Base-by-base conservation (phyloP, 2,888 invertebrate species). In the Sepioteuthis lessoniana region DNA sequence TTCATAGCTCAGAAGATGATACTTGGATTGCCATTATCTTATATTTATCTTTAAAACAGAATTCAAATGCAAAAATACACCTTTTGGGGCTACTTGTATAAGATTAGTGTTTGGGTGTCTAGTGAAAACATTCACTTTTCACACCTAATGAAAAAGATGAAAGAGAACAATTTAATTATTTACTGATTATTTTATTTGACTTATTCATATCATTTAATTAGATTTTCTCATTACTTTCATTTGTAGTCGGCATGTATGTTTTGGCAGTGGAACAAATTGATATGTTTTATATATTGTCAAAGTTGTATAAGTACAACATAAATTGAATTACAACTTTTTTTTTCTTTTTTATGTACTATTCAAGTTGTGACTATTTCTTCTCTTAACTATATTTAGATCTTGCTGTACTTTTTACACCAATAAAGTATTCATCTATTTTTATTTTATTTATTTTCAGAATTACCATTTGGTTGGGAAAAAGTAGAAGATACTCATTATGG, bases 391-490 rank as follows among this genome's bases (percentile, higher is more conserved):
- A 0, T 19, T 21, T 42, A 35, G 42, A 91, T 42, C 46, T 91
- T 91, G 28, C 38, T 91, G 28, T 42, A 38, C 38, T 91, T 91
- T 91, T 91, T 13, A 37, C 35, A 10, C 25, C 28, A 46, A 42
- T 42, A 42, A 42, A n/a, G n/a, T n/a, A n/a, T n/a, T n/a, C 42
- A 42, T 42, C 7, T 42, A 42, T 42, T 90, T 90, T 8, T 5
- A 91, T 38, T 91, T 91, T 38, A 25, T 91, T 91, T 35, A 13
- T 46, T 96, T 96, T 95, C 96, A 96, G 99, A 99, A 97, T 97
- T 99, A 95, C 99, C 99, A 0, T 99, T 98, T 97, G 99, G 99
- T 90, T 99, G 99, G 99, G 99, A 99, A 97, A 98, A 99, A 97
- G 99, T 99, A 94, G 98, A 99, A 94, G 99, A 99, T 97, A 99